A percentile compares a stretch with the other conserved stretches of the same genome.
These are phyloP conservation scores for Pheosia tremula DNA, from an alignment of 2,888 invertebrate species.

Conservation along the genomic window DNA sequence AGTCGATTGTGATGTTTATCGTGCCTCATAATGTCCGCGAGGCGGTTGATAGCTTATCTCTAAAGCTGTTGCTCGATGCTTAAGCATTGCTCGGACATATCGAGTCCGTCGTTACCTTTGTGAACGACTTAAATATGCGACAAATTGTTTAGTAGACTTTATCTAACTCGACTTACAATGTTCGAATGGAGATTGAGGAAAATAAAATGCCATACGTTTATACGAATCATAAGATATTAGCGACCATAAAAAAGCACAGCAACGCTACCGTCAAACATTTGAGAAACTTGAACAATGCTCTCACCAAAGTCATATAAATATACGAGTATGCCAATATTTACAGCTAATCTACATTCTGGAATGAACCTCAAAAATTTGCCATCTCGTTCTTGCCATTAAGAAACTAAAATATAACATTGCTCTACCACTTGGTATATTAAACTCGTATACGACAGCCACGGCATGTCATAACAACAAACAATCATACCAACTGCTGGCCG, in stretches of 20 bases:
- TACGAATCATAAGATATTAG: too few relatives aligned
- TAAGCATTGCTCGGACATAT: constrained; percentile 4
- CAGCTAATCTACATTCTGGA: too few relatives aligned
- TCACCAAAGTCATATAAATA: too few relatives aligned
- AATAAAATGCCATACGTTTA: background rate
- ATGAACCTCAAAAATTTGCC: too few relatives aligned
- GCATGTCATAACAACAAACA: constrained; percentile 57
- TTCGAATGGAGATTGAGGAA: background rate
- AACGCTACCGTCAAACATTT: too few relatives aligned
- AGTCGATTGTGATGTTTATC: constrained; percentile 65
- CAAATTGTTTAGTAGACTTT: background rate
- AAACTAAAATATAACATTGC: constrained; percentile 1
- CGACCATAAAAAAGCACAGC: too few relatives aligned
- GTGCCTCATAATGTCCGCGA: constrained; percentile 59
- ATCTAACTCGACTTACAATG: background rate
- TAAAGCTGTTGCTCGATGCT: constrained; percentile 25
- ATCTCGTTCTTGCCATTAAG: too few relatives aligned
- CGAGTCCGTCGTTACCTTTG: background rate
- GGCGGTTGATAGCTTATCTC: constrained; percentile 63
- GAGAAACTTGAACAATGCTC: too few relatives aligned
- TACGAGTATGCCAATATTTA: background rate
- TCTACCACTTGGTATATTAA: background rate
- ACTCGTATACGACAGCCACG: background rate
- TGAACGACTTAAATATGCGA: background rate
- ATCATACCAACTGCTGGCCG: constrained; percentile 59